Evolutionary conservation across 2,113 vertebrate genomes (phyloP).

Genomic region (Indicator maculatus): DNA sequence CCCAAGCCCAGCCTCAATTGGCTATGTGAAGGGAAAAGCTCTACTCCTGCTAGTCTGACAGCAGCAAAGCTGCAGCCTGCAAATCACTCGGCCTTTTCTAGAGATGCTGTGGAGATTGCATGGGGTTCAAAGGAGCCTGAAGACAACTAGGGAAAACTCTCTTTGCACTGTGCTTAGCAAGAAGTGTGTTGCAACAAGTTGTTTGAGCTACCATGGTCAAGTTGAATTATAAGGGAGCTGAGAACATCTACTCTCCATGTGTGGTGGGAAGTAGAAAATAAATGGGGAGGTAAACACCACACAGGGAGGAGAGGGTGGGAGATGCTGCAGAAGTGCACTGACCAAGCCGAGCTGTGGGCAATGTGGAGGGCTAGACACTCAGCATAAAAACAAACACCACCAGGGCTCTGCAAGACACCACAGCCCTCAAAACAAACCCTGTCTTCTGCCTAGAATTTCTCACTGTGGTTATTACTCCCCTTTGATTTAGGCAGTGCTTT

Average conservation of each 20-base stretch:
- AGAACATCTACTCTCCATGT: neutral
- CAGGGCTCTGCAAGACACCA: neutral
- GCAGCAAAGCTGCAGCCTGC: neutral
- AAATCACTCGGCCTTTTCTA: neutral
- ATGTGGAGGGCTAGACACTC: neutral
- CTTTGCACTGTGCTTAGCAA: neutral
- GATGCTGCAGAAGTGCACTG: neutral
- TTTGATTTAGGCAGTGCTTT: neutral
- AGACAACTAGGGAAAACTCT: neutral
- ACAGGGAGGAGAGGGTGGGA: neutral
- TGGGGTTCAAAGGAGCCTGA: neutral
- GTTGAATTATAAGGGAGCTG: neutral
- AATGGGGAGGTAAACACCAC: neutral
- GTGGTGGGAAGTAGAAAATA: neutral
- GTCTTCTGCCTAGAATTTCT: neutral
- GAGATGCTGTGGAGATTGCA: neutral
- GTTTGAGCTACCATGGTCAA: fast-evolving
- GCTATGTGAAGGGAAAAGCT: neutral
- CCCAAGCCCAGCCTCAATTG: neutral
- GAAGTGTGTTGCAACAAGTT: neutral
- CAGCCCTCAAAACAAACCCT: neutral
- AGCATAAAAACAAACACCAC: constrained; percentile 1
- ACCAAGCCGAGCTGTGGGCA: neutral
- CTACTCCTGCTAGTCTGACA: neutral
- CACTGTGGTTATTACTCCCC: neutral